Percentiles rank a stretch among this genome's conserved stretches.
These are phyloP conservation scores for Cataglyphis albicans DNA, from an alignment of 2,888 invertebrate genomes.

Conservation along the genomic window DNA sequence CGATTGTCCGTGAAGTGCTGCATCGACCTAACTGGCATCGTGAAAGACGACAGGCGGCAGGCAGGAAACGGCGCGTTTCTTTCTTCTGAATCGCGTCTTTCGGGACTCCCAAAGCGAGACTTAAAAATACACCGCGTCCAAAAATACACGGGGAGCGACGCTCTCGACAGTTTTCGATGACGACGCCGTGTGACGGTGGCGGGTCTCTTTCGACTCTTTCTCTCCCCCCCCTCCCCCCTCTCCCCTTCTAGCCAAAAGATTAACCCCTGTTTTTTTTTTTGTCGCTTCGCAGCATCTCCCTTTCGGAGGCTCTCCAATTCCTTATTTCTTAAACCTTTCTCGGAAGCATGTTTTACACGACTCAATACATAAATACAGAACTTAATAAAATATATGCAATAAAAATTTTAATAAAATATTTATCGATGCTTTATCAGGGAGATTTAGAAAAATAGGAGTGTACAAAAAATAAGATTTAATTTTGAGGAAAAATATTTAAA, in stretches of 20 bases:
- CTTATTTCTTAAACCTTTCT: slow-evolving; percentile 20
- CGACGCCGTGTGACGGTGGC: slow-evolving; percentile 46
- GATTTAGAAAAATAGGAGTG: neutral
- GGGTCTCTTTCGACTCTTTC: slow-evolving; percentile 14
- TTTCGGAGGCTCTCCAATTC: neutral
- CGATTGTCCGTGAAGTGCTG: slow-evolving; percentile 63
- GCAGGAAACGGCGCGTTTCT: slow-evolving; percentile 64
- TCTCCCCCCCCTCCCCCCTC: neutral
- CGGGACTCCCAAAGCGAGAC: slow-evolving; percentile 73
- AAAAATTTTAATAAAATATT: neutral
- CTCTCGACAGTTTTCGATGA: slow-evolving; percentile 55
- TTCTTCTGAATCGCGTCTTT: slow-evolving; percentile 71
- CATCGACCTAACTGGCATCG: slow-evolving; percentile 33
- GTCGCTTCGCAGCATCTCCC: slow-evolving; percentile 30
- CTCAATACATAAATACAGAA: neutral
- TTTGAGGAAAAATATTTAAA: slow-evolving; percentile 4
- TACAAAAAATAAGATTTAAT: neutral
- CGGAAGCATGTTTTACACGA: neutral
- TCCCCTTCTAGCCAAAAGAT: neutral
- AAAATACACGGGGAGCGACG: slow-evolving; percentile 65
- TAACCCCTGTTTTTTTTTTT: slow-evolving; percentile 1
- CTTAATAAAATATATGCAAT: neutral
- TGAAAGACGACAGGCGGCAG: slow-evolving; percentile 40
- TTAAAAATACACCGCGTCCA: slow-evolving; percentile 81
- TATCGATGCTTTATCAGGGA: neutral